Evolutionary conservation across 2,797 vertebrate genomes (phyloP).

Genomic region (Natrix natrix): DNA sequence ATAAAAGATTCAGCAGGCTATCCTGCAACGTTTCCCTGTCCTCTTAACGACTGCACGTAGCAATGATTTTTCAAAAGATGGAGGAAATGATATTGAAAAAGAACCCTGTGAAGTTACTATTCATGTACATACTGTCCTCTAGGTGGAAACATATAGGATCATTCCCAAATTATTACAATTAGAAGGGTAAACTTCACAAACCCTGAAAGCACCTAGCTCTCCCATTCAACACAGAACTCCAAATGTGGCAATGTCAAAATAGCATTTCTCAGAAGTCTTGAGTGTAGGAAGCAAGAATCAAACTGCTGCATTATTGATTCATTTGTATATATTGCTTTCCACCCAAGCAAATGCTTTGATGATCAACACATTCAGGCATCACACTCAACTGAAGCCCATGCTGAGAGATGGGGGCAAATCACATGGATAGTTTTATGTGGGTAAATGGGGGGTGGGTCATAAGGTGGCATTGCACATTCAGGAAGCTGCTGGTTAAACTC

Average conservation of each 20-base stretch:
- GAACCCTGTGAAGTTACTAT: background rate
- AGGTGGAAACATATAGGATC: background rate
- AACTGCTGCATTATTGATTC: background rate
- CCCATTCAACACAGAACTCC: background rate
- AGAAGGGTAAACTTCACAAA: slow-evolving; percentile 3
- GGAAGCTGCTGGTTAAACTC: background rate
- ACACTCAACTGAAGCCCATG: background rate
- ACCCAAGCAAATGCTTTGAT: background rate
- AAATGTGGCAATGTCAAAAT: background rate
- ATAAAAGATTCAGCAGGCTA: background rate
- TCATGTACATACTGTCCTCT: background rate
- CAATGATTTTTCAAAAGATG: background rate
- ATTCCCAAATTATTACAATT: slow-evolving; percentile 7
- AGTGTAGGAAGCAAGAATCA: slow-evolving; percentile 9
- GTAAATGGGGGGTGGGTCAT: background rate
- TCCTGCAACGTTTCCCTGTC: background rate
- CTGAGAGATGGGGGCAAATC: background rate
- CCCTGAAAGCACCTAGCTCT: background rate
- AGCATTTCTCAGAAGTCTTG: slow-evolving; percentile 3
- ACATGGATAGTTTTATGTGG: background rate
- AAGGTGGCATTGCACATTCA: background rate
- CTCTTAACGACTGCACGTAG: background rate
- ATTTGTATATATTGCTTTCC: background rate
- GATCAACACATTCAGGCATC: background rate
- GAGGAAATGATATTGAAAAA: background rate